Evolutionary conservation across 2,797 vertebrate genomes (phyloP), one percentile per base, ranked within the genome.

Genomic region (Morelia viridis): DNA sequence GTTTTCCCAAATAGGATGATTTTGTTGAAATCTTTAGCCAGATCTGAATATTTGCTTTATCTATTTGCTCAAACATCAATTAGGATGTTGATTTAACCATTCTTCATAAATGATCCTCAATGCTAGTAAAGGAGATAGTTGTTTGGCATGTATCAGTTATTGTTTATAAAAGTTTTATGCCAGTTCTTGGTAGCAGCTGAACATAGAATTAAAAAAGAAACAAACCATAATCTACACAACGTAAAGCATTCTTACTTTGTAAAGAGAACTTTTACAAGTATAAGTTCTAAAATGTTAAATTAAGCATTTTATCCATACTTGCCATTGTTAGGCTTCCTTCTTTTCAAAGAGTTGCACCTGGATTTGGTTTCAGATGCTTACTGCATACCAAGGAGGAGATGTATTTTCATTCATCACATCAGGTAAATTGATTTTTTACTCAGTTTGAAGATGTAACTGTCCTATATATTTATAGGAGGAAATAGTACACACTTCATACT

Each of bases 1-100:
- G 92, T 95, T 94, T 97, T 96, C 96, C 92, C 94, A 97, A 96
- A 96, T 96, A 94, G 96, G 96, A 95, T 95, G 95, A 95, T 97
- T 97, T 94, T 94, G 92, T 89, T 90, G 92, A 93, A 92, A 85
- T 92, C 88, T 84, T 85, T 80, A 15, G 92, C 96, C 92, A 96
- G 95, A 94, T 94, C 93, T 95, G 93, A 97, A 96, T 96, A 96
- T 94, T 95, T 97, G 90, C 91, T 96, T 88, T 96, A 92, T 93
- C 86, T 96, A 95, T 94, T 41, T 94, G 90, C 93, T 94, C 94
- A 85, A 8, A 53, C 19, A 86, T 57, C n/a, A 19, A 94, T 96
- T 94, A 76, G 91, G 94, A 94, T 95, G 94, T 94, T 95, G 93
- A 93, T 93, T 93, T 65, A 93, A 88, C 83, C 93, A 90, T 93